These are phyloP conservation scores for Celastrina argiolus DNA, from an alignment of 2,888 invertebrate species.

Conservation along the genomic window DNA sequence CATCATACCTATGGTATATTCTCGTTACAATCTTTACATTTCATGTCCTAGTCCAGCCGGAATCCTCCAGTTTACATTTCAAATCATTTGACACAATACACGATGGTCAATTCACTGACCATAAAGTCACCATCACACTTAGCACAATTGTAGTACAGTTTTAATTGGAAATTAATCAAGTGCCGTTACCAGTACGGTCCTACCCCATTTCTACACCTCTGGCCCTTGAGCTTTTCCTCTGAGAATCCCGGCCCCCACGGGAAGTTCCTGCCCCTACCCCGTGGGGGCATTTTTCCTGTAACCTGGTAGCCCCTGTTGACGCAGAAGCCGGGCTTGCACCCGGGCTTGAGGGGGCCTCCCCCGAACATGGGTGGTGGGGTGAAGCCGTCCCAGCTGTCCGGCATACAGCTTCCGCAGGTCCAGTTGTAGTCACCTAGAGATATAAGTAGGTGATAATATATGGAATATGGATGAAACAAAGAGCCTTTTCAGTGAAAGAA, in stretches of 20 bases:
- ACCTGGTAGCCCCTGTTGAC: constrained; percentile 49
- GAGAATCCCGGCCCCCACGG: constrained; percentile 61
- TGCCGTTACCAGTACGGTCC: constrained; percentile 61
- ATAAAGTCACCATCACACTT: not conserved
- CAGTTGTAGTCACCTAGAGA: constrained; percentile 58
- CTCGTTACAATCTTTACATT: too few relatives aligned
- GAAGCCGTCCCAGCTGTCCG: constrained; percentile 60
- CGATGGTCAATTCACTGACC: too few relatives aligned
- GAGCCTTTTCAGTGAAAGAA: constrained; percentile 26
- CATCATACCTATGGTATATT: too few relatives aligned
- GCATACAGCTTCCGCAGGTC: constrained; percentile 56
- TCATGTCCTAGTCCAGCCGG: too few relatives aligned
- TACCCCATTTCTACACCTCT: constrained; percentile 58
- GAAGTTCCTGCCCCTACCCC: constrained; percentile 56
- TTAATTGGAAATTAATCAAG: not conserved
- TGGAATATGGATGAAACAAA: constrained; percentile 22
- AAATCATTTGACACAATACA: too few relatives aligned
- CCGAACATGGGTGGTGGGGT: constrained; percentile 50
- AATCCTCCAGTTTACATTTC: too few relatives aligned
- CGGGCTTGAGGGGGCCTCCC: constrained; percentile 59
- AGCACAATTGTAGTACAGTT: not conserved
- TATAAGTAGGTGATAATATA: not conserved
- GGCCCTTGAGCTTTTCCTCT: constrained; percentile 64
- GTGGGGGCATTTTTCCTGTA: constrained; percentile 43
- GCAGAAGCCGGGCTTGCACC: constrained; percentile 61